Evolutionary conservation across 2,888 invertebrate species (phyloP), one percentile per base, ranked within the genome.

Genomic region (Drosophila phalerata): DNA sequence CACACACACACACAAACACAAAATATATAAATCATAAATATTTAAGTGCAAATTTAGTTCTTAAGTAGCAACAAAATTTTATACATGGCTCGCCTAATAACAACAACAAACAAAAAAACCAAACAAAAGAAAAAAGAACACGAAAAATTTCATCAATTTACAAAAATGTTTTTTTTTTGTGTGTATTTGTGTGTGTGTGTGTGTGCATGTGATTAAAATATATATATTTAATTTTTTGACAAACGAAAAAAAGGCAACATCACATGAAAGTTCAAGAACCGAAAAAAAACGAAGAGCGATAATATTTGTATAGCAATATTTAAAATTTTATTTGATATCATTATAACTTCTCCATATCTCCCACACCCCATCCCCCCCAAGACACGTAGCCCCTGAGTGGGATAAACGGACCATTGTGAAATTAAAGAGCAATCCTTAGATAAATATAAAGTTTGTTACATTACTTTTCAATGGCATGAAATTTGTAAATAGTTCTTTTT

Each of bases 21-120:
- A n/a, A 17, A 42, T 5, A 48, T 10, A 32, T 13, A 43, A 52
- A 43, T 1, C 34, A 42, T 62, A 38, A n/a, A n/a, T 22, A 47
- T 42, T 52, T 66, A 61, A 58, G 28, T 71, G 45, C 47, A 73
- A 71, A 74, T 25, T 48, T 87, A 79, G 85, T 42, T 66, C n/a
- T 62, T 83, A 83, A 87, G 88, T 81, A 82, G 82, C 56, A 71
- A 73, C 66, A 32, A 72, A 79, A 69, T 76, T 79, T 75, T 79
- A 58, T 72, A 69, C 61, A 40, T 74, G 40, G 64, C 52, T 49
- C 65, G 61, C 43, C 32, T 47, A 34, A 19, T 10, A 49, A 34
- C 34, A 8, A 60, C 56, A 30, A 30, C 43, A 48, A n/a, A n/a
- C n/a, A n/a, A n/a, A n/a, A n/a, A n/a, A n/a, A n/a, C n/a, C n/a